Conservation (phyloP, 2,113 vertebrate genomes). For the Anthoscopus minutus region DNA sequence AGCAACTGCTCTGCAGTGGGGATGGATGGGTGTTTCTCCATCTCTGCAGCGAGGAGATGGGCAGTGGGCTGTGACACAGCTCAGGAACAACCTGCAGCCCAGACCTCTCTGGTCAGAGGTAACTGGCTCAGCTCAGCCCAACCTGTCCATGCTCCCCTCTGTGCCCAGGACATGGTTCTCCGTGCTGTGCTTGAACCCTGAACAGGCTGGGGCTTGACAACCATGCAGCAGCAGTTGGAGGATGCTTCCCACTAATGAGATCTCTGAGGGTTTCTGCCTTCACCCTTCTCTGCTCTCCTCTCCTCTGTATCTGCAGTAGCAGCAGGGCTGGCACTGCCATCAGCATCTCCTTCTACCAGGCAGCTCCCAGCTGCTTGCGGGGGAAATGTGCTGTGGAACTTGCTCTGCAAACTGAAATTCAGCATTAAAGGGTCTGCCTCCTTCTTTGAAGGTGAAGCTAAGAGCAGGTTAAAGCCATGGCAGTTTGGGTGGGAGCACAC, state of each 20-base stretch:
- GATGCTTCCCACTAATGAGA: slow-evolving; percentile 75
- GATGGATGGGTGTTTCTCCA: not conserved
- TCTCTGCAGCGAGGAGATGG: not conserved
- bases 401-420: not conserved
- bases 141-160: not conserved
- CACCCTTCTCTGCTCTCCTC: not conserved
- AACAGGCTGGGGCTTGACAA: slow-evolving; percentile 16
- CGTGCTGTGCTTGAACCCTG: not conserved
- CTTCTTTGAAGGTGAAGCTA: not conserved
- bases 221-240: slow-evolving; percentile 43
- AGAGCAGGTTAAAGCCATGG: not conserved
- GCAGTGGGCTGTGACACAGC: not conserved
- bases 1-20: not conserved
- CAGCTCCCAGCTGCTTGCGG: not conserved
- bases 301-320: not conserved
- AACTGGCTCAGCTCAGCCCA: not conserved
- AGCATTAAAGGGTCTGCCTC: not conserved
- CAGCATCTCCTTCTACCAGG: not conserved
- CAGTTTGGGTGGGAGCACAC: not conserved
- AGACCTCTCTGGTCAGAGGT: not conserved
- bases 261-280: slow-evolving; percentile 68
- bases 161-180: not conserved
- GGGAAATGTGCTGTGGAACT: not conserved
- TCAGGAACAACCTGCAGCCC: not conserved
- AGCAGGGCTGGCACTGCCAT: not conserved